Evolutionary conservation across 2,113 vertebrate genomes (phyloP), one percentile per base, ranked within the genome.

Genomic region (Stigmatopora nigra): DNA sequence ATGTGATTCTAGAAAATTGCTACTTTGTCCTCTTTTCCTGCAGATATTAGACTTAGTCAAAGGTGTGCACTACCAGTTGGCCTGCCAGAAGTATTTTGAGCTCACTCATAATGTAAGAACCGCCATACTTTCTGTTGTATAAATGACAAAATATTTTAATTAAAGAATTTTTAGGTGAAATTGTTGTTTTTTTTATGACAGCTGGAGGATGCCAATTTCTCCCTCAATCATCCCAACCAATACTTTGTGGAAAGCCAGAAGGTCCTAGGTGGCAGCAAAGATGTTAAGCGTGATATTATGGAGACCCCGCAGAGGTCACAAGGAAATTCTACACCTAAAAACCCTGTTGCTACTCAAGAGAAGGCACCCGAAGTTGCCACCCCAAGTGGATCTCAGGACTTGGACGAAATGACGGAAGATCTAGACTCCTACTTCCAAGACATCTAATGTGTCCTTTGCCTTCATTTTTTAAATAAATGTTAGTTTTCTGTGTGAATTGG

Each of bases 71-170:
- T 98, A 90, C 83, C 97, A 99, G 73, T 89, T 98, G 85, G 96
- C 97, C 52, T 99, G 96, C 86, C 96, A 98, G 86, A 99, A 99
- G 81, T 98, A 95, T 90, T 99, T 97, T 47, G 95, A 98, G 84
- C 77, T 97, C 84, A 94, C 91, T 0, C 97, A 99, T 81, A 92
- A 91, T 71, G 97, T 98, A 91, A 98, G 95, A 90, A 44, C 74
- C 85, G 67, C 38, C 38, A 41, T 41, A 10, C 6, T 10, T 38
- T 2, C 5, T 3, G 38, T 2, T 41, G 38, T 41, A 41, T 41
- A 41, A 3, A 41, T 41, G 38, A 7, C 1, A 61, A 53, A 11
- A 12, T 53, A 22, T 48, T 15, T 62, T 35, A 16, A 15, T 70
- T 41, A 31, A 12, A 10, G 25, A 2, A 45, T 80, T 78, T 69